These are phyloP conservation scores for Saccopteryx bilineata DNA, from an alignment of 2,113 vertebrate species.

Conservation along the genomic window DNA sequence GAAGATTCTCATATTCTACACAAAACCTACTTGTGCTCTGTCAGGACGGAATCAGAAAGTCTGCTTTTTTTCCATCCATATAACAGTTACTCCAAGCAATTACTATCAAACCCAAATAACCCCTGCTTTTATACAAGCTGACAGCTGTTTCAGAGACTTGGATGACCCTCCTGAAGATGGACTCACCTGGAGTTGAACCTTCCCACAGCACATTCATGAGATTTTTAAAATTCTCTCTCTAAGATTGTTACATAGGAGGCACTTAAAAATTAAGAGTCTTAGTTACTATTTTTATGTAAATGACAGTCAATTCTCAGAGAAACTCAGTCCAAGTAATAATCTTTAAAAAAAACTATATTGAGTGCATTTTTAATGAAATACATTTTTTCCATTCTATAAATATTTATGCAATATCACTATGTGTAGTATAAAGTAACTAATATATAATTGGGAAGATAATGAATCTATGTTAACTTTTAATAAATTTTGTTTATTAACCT, in stretches of 20 bases:
- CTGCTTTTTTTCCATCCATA: background rate
- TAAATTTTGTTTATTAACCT: too few relatives aligned
- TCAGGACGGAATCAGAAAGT: background rate
- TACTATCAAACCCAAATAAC: background rate
- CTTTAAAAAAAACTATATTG: background rate
- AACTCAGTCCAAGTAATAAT: background rate
- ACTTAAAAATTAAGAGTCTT: background rate
- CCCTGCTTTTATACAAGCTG: background rate
- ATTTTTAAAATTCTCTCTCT: background rate
- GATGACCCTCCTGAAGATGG: background rate
- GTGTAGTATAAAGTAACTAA: background rate
- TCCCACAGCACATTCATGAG: too few relatives aligned
- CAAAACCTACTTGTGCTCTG: background rate
- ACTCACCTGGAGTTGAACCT: background rate
- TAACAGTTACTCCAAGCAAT: background rate
- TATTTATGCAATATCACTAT: background rate
- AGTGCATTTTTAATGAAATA: background rate
- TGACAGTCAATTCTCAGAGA: background rate
- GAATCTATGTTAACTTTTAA: background rate
- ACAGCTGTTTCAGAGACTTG: background rate
- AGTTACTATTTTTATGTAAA: background rate
- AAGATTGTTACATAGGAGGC: background rate
- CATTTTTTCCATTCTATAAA: background rate
- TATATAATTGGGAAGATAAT: background rate
- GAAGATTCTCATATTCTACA: background rate